A percentile compares a stretch with the other conserved stretches of the same genome.
phyloP scores from a whole-genome alignment of 1,140 invertebrate genomes.

The Leptinotarsa undecemlineata region DNA sequence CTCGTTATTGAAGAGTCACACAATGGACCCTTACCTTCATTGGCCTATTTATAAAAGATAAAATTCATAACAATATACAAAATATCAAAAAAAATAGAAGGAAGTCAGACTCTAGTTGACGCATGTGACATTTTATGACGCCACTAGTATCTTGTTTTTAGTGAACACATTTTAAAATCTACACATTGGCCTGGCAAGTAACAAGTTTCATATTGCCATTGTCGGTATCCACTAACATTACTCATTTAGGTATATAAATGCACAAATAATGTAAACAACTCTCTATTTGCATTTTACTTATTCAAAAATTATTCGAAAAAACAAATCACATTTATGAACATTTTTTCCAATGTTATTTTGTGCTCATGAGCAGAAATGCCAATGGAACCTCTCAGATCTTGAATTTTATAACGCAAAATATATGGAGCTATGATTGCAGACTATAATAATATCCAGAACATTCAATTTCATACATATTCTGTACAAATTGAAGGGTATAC shows the following conservation, averaged over 20 bases:
- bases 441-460: conserved; percentile 1
- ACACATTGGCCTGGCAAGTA: conserved; percentile 24
- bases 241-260: conserved; percentile 24
- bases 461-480: not conserved
- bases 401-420: not conserved
- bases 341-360: conserved; percentile 22
- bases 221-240: conserved; percentile 14
- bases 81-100: not conserved
- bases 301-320: conserved; percentile 26
- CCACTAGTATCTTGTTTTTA: not conserved
- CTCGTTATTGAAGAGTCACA: not conserved
- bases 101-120: not conserved
- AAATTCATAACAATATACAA: conserved; percentile 1
- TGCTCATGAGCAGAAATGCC: conserved; percentile 10
- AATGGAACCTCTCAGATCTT: conserved; percentile 2
- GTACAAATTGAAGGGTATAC: not conserved
- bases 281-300: conserved; percentile 16
- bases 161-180: conserved; percentile 25
- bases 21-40: not conserved
- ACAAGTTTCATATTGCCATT: conserved; percentile 21
- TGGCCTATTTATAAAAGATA: not conserved
- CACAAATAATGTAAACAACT: conserved; percentile 29
- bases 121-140: not conserved
- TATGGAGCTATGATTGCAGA: not conserved
- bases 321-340: conserved; percentile 28